Evolutionary conservation across 2,797 vertebrate species (phyloP).

Genomic region (Monodelphis domestica): DNA sequence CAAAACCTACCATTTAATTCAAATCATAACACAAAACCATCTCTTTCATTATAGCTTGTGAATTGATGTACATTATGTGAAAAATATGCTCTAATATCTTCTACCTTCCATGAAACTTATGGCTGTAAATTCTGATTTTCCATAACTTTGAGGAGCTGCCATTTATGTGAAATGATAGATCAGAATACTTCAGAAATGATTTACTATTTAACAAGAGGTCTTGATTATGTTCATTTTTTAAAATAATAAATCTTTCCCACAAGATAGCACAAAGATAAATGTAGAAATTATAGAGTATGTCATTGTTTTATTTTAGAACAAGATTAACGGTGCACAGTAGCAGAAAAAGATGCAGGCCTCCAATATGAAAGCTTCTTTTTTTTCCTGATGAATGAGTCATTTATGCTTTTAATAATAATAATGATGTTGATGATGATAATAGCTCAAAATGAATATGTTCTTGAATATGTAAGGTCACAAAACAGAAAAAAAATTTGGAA

Average conservation of each 20-base stretch:
- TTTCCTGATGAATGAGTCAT: background rate
- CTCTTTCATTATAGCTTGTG: background rate
- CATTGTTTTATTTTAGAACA: conserved; percentile 8
- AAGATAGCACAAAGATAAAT: conserved; percentile 9
- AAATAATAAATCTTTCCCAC: conserved; percentile 6
- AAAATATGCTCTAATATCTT: background rate
- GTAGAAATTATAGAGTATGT: background rate
- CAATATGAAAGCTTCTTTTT: conserved; percentile 57
- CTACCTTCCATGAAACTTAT: background rate
- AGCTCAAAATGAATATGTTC: background rate
- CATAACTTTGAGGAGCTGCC: background rate
- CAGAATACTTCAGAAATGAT: conserved; percentile 38
- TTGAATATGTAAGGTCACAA: background rate
- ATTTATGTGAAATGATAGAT: background rate
- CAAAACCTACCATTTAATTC: background rate
- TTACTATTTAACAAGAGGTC: conserved; percentile 40
- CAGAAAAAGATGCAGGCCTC: background rate
- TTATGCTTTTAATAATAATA: background rate
- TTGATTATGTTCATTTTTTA: conserved; percentile 36
- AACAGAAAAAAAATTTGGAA: background rate
- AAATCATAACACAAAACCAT: background rate
- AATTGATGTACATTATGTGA: background rate
- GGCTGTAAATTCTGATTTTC: background rate
- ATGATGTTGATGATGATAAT: background rate
- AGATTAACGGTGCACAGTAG: background rate